Percentiles rank a stretch among this genome's conserved stretches.
Evolutionary conservation across 2,888 invertebrate species (phyloP).

Genomic region (Epirrhoe alternata): DNA sequence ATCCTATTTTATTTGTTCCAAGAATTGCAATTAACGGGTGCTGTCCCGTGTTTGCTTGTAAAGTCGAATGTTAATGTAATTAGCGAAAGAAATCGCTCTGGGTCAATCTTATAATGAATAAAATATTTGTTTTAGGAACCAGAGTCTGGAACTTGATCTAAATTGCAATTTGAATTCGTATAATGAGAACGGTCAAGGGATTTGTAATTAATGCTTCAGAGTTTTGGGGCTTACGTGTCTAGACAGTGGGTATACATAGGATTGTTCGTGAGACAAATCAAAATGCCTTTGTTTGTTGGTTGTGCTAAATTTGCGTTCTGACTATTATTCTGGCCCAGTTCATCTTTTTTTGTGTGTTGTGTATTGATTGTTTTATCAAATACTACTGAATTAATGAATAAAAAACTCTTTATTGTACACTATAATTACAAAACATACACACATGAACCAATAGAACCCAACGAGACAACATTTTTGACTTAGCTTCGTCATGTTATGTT

Average conservation of each 20-base stretch:
- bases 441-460: too few species aligned
- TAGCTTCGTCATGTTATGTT: too few species aligned
- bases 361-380: too few species aligned
- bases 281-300: neutral
- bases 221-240: neutral
- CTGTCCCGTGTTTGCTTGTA: constrained; percentile 52
- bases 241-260: neutral
- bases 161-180: constrained; percentile 23
- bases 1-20: constrained; percentile 18
- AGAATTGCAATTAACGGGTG: constrained; percentile 37
- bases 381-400: too few species aligned
- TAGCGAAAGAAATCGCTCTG: constrained; percentile 54
- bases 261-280: neutral
- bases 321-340: too few species aligned
- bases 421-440: too few species aligned
- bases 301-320: too few species aligned
- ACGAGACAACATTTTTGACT: too few species aligned
- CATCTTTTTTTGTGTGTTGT: too few species aligned
- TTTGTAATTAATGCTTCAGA: constrained; percentile 9
- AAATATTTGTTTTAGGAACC: constrained; percentile 41
- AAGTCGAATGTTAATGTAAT: constrained; percentile 78
- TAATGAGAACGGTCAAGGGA: constrained; percentile 13
- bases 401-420: too few species aligned
- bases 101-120: constrained; percentile 42
- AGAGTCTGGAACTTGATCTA: constrained; percentile 33